phyloP scores from a whole-genome alignment of 2,113 vertebrate species.

The Cairina moschata region DNA sequence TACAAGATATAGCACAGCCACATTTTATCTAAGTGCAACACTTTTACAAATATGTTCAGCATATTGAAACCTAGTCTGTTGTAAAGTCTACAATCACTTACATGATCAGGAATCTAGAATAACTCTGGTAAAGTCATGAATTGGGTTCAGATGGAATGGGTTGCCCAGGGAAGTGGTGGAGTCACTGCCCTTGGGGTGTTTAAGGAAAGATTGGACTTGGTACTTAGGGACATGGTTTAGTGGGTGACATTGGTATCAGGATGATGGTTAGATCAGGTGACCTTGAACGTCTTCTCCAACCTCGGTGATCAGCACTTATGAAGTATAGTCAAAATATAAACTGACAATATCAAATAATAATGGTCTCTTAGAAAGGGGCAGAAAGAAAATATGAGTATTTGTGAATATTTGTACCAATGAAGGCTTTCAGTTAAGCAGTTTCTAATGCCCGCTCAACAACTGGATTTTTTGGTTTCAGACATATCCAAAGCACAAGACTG shows the following conservation, averaged over 20 bases:
- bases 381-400: not conserved
- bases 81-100: not conserved
- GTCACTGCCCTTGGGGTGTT: no score
- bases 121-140: not conserved
- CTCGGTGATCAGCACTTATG: not conserved
- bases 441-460: not conserved
- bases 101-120: fast-evolving
- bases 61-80: not conserved
- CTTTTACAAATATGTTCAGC: not conserved
- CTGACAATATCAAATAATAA: not conserved
- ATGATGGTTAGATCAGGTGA: no score
- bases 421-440: not conserved
- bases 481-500: not conserved
- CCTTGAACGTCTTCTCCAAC: no score
- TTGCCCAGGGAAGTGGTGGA: no score
- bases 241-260: no score
- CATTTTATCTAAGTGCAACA: not conserved
- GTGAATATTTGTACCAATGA: not conserved
- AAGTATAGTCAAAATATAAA: not conserved
- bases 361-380: not conserved
- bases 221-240: no score
- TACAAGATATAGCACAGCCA: not conserved
- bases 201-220: no score
- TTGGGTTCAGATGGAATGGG: not conserved
- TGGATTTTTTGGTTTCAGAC: not conserved